Base-by-base conservation (phyloP, 2,888 invertebrate genomes). In the Chalcosyrphus nemorum region DNA sequence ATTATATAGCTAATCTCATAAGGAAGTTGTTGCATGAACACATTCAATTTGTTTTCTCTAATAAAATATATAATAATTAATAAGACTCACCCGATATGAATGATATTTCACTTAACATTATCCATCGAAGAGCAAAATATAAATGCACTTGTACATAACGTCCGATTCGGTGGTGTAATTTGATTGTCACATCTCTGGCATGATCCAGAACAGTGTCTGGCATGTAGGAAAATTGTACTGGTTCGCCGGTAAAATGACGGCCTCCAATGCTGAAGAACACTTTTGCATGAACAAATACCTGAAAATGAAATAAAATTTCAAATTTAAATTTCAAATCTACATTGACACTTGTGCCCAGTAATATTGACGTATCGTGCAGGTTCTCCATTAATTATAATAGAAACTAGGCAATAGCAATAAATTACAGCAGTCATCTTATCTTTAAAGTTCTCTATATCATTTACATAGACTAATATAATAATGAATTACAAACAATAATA, bases 101-200 rank as follows among this genome's bases (percentile, higher is more conserved):
- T 88, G 95, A 94, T 86, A 97, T 94, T 92, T 97, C 97, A 91
- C 96, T 96, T 88, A 97, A 93, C 93, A 97, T 94, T 89, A 97
- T 95, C 97, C 97, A 97, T 88, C 94, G 93, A 47, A 95, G 93
- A 71, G 95, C 95, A 90, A 96, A 97, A 91, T 95, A 95, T 66
- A 97, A 93, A 89, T 95, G 94, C 89, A 95, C 92, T 92, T 95
- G 95, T 87, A 97, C 92, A 91, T 94, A 96, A 86, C 94, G 93
- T 74, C 95, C 97, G 68, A 96, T 93, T 76, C 95, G 93, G 89
- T 96, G 94, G 89, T 95, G 95, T 84, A 97, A 93, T 89, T 95
- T 95, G 89, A 97, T 95, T 89, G 95, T 95, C 87, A 97, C 95
- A 91, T 96, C 95, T 86, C 97, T 93, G 61, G 97, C 95, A 89